Conservation (phyloP, 2,888 invertebrate genomes). For the Hypolimnas misippus region DNA sequence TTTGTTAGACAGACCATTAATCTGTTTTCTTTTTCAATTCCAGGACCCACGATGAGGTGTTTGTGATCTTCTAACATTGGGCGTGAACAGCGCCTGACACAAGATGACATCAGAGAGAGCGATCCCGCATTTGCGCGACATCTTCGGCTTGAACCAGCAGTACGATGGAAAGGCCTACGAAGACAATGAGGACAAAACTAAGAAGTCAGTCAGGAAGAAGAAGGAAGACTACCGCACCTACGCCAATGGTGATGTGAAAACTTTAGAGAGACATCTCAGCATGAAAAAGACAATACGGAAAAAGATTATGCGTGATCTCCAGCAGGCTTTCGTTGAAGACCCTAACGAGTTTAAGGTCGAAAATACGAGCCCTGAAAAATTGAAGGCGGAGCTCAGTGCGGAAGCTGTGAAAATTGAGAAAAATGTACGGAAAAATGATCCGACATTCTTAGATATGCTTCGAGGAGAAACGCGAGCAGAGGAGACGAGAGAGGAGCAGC, state of each 20-base stretch:
- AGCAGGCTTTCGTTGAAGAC: constrained; percentile 89
- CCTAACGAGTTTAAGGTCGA: constrained; percentile 89
- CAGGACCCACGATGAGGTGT: constrained; percentile 76
- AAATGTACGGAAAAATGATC: constrained; percentile 81
- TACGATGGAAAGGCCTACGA: constrained; percentile 76
- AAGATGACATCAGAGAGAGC: constrained; percentile 88
- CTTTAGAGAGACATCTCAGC: constrained; percentile 91
- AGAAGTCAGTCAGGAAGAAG: constrained; percentile 83
- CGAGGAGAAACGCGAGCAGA: constrained; percentile 83
- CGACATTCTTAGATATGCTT: constrained; percentile 87
- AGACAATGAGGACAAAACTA: constrained; percentile 80
- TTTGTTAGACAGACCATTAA: constrained; percentile 7
- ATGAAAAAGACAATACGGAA: constrained; percentile 94
- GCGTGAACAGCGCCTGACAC: constrained; percentile 57
- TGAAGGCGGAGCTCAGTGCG: constrained; percentile 87
- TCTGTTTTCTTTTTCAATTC: constrained; percentile 54
- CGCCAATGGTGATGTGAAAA: constrained; percentile 88
- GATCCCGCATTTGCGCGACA: constrained; percentile 90
- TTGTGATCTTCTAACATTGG: constrained; percentile 57
- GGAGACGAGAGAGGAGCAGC: constrained; percentile 73
- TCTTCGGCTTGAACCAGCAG: constrained; percentile 86
- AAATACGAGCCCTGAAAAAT: constrained; percentile 87
- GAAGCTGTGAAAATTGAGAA: constrained; percentile 87
- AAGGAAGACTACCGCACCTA: constrained; percentile 88
- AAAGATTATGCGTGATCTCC: constrained; percentile 93